Evolutionary conservation across 1,140 invertebrate genomes (phyloP), one percentile per base, ranked within the genome.

Genomic region (Orchestia grillus): DNA sequence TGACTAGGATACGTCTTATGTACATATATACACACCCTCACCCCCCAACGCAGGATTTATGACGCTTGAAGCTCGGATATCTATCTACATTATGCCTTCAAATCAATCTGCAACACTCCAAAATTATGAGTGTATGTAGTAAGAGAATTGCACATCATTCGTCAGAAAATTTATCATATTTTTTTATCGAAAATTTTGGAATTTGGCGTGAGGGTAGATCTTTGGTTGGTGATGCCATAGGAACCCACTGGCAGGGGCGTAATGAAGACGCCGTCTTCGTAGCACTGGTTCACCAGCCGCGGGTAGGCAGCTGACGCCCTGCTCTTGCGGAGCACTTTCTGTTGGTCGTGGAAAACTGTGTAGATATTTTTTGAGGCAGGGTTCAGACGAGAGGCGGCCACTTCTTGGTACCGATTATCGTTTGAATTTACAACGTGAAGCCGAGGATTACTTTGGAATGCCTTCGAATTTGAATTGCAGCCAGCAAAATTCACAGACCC

Each of bases 121-220:
- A 77, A 77, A 53, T 53, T 53, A 53, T 19, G 19, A 77, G 62
- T 77, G 36, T 36, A 23, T 77, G 47, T 23, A 77, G 15, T 77
- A 28, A 77, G 19, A 8, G 36, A 23, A 77, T 77, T 77, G 62
- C 11, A 77, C 62, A 23, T 77, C 11, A 77, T 77, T 28, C 11
- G 62, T 77, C 11, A 77, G 11, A 28, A 8, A 19, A 8, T 1
- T 77, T 28, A 77, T 96, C 47, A 96, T 87, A 96, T 96, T 44
- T 53, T 96, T 47, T 53, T 96, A 23, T 45, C 44, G 41, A 96
- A 96, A 57, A 96, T 96, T 42, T 96, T 96, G 40, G 95, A 96
- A 44, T 87, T 96, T 42, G 95, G 95, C 40, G 95, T 88, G 40
- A 96, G 88, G 28, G 95, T 96, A 36, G 95, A 96, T 91, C 47